Evolutionary conservation across 2,797 vertebrate genomes (phyloP), one percentile per base, ranked within the genome.

Genomic region (Acanthornis magna): DNA sequence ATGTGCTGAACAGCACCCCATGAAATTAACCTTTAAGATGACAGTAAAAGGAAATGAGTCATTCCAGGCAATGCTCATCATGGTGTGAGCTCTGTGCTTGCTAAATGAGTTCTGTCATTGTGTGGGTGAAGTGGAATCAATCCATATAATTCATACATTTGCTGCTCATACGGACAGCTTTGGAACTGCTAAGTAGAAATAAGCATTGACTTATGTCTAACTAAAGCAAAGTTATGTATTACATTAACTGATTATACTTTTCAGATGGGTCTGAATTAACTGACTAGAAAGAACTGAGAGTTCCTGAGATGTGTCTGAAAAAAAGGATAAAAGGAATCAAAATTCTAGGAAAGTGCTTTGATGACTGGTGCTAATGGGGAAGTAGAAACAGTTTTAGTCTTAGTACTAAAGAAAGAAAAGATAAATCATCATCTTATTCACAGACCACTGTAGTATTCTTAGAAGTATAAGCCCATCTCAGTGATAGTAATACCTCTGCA

Each of bases 21-120:
- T 83, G 61, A 93, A 94, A 93, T 96, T 92, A 95, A 92, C 87
- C 93, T 96, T 96, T 94, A 88, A 75, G 87, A 89, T 76, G 79
- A 81, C 79, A 89, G 62, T 70, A 55, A 86, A 95, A 95, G 87
- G 91, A 96, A 95, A 93, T 96, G 68, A 97, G 70, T 96, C 85
- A 96, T 89, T 91, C 43, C 77, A 91, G 36, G 54, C 11, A 0
- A 89, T 36, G 55, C 61, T 93, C 92, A 91, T 93, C 93, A 81
- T 26, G n/a, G 26, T 91, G 48, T 89, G 78, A 96, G 81, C 84
- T 92, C 50, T 1, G 1, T 11, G 12, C 58, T 88, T 94, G 78
- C 87, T 92, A 95, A 89, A 92, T 96, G 68, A 67, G 36, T 93
- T 93, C 76, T 96, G 62, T 83, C 70, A 53, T 42, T 73, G 48